Evolutionary conservation across 2,888 invertebrate genomes (phyloP), one percentile per base, ranked within the genome.

Genomic region (Geophilus truncorum): DNA sequence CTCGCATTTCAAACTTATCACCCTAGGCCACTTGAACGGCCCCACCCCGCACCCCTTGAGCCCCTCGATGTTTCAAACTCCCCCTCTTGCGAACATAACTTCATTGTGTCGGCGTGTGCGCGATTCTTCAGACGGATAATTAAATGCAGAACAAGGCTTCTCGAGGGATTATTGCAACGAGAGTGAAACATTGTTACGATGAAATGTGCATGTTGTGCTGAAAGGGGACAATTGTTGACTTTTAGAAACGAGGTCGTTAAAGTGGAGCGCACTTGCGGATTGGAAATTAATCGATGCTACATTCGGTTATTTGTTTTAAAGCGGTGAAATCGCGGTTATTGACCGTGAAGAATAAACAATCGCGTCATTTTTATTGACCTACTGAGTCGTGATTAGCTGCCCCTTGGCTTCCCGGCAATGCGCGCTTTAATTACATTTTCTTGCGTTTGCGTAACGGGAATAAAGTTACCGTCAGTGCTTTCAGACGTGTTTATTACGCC

Each of bases 1-100:
- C 70, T 70, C 70, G 28, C 70, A 70, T 70, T 70, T 70, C 70
- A 70, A 70, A 70, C 70, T 70, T 70, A 70, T 70, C 70, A 70
- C 70, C 70, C 70, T 70, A 70, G 70, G 70, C 70, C 70, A 70
- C 70, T 70, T 70, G 70, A 70, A 70, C 70, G 28, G 2, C 70
- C 70, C 25, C 28, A 28, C 70, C 70, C 62, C 15, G 28, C 28
- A 70, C 70, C 70, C 70, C 70, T 70, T 70, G 70, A 70, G 70
- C 70, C 70, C 70, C 28, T 70, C 51, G 70, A n/a, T 70, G n/a
- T 12, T 6, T 28, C 70, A 23, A 25, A 10, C 28, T 70, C n/a
- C n/a, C 28, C 12, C 70, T 28, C 25, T 70, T 51, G 7, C 51
- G 51, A 70, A 70, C 70, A 70, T 70, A 70, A 70, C 70, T 70